Evolutionary conservation across 2,888 invertebrate genomes (phyloP), one percentile per base, ranked within the genome.

Genomic region (Lithosia quadra): DNA sequence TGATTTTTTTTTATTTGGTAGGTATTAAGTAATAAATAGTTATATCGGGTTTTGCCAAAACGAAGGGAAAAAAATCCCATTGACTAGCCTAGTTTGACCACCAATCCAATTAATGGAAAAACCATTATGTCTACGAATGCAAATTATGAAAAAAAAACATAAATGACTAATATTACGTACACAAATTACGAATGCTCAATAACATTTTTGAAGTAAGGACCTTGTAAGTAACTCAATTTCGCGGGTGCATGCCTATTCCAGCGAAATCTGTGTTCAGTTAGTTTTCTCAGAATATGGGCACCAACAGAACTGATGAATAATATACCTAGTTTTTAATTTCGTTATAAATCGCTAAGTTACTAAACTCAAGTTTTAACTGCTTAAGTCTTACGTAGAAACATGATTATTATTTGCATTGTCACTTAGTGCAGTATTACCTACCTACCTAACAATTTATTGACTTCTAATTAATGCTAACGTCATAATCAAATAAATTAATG

Each of bases 341-440:
- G 18, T 33, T 58, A 34, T 18, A 58, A 28, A 33, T 18, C 24
- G 56, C 56, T n/a, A 58, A n/a, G 58, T 58, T 28, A 33, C 9
- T 18, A 58, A 58, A 9, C n/a, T 33, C 9, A 33, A n/a, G n/a
- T 58, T 58, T 58, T 33, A n/a, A 9, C n/a, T 58, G 18, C 33
- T 33, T 58, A 34, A 18, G 33, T 2, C 33, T 33, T 33, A 58
- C 5, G 56, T 56, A 22, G 24, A 56, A 56, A 56, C 5, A 24
- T 56, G 49, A 49, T 24, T 24, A 56, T 11, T 21, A 56, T 56
- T 24, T 56, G 56, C 56, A 56, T 56, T 56, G 24, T 56, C 56
- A 24, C 28, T 56, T 56, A 15, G 15, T 56, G 24, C 56, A 56
- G 1, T 49, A 49, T 21, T 56, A 49, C n/a, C n/a, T n/a, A n/a